These are phyloP conservation scores for Lochmaea crataegi DNA, from an alignment of 2,888 invertebrate species.

Conservation along the genomic window DNA sequence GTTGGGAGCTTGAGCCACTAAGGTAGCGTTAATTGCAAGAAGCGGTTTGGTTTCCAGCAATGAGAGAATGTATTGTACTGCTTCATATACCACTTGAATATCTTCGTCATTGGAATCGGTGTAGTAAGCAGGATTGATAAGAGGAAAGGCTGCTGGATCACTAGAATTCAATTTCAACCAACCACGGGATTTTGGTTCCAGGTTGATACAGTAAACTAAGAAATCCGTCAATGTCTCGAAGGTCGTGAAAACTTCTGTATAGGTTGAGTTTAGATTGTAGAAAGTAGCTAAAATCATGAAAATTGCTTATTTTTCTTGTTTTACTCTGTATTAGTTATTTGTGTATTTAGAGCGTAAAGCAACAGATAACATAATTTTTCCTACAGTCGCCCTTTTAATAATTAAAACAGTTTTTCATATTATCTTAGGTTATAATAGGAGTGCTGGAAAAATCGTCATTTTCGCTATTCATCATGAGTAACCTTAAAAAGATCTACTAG, in stretches of 20 bases:
- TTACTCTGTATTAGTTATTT: neutral
- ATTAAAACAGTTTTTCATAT: too few species aligned
- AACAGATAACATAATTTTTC: too few species aligned
- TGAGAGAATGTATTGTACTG: constrained; percentile 63
- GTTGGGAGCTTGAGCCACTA: constrained; percentile 68
- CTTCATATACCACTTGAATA: constrained; percentile 73
- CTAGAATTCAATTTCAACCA: constrained; percentile 51
- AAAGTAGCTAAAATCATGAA: constrained; percentile 6
- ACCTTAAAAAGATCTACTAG: too few species aligned
- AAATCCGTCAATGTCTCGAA: constrained; percentile 17
- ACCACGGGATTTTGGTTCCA: constrained; percentile 54
- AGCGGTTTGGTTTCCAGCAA: constrained; percentile 69
- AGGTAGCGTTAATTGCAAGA: constrained; percentile 69
- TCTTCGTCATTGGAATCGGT: constrained; percentile 63
- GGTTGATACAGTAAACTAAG: neutral
- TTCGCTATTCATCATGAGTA: too few species aligned
- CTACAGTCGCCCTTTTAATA: too few species aligned
- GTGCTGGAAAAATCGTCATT: too few species aligned
- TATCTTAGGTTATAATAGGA: too few species aligned
- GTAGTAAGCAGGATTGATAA: constrained; percentile 51
- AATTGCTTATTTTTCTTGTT: neutral
- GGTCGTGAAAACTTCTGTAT: neutral
- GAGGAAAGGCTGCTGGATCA: constrained; percentile 54
- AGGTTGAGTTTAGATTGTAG: constrained; percentile 9
- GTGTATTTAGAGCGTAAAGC: too few species aligned